Conservation (phyloP, 2,113 vertebrate species). For the Poeciliopsis occidentalis region DNA sequence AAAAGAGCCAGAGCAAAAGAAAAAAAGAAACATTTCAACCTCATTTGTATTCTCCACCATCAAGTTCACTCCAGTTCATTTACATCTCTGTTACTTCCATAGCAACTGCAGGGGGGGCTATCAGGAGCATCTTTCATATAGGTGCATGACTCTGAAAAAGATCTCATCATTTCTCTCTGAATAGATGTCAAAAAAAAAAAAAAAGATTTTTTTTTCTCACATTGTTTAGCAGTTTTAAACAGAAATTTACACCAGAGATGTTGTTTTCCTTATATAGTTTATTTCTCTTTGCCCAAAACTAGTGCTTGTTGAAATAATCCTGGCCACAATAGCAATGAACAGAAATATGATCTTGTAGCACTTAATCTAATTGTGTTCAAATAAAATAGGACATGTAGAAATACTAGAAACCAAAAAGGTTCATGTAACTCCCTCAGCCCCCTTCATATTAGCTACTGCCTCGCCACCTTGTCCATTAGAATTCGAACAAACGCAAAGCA, state of each 20-base stretch:
- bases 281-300: slow-evolving; percentile 11
- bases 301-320: slow-evolving; percentile 29
- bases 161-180: slow-evolving; percentile 75
- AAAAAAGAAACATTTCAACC: slow-evolving; percentile 76
- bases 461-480: background rate
- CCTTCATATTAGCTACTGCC: too few species aligned
- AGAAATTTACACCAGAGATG: slow-evolving; percentile 46
- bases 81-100: slow-evolving; percentile 86
- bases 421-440: slow-evolving; percentile 1
- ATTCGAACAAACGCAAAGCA: slow-evolving; percentile 30
- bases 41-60: slow-evolving; percentile 91
- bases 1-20: slow-evolving; percentile 52
- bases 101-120: slow-evolving; percentile 88
- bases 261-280: slow-evolving; percentile 37
- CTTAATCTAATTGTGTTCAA: slow-evolving; percentile 31
- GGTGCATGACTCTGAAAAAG: slow-evolving; percentile 77
- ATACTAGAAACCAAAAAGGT: background rate
- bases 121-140: slow-evolving; percentile 88
- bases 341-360: slow-evolving; percentile 22
- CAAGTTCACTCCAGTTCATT: slow-evolving; percentile 89
- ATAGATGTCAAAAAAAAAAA: slow-evolving; percentile 54
- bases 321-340: slow-evolving; percentile 25
- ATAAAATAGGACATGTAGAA: slow-evolving; percentile 24
- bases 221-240: slow-evolving; percentile 61
- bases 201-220: slow-evolving; percentile 7